phyloP scores from a whole-genome alignment of 2,797 vertebrate species.

The Danionella dracula region DNA sequence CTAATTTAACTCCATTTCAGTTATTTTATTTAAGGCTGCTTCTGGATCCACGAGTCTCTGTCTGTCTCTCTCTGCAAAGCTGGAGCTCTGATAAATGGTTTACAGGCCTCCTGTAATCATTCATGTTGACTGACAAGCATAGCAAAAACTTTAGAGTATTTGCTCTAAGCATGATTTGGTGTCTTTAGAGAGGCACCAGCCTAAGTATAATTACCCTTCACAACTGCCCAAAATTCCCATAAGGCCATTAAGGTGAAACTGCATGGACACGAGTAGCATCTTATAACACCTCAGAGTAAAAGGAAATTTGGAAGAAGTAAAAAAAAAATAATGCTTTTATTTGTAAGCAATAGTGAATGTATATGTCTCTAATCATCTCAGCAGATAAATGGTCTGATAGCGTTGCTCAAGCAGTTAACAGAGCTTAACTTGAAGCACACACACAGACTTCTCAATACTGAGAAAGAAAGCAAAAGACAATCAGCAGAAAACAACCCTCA shows the following conservation, averaged over 20 bases:
- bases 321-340: no score
- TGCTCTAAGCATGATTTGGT: constrained; percentile 51
- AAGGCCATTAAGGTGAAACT: constrained; percentile 10
- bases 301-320: background rate
- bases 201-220: constrained; percentile 37
- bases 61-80: no score
- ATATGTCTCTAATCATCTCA: no score
- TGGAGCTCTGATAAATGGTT: no score
- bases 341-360: no score
- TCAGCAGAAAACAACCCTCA: constrained; percentile 30
- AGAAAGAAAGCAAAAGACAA: background rate
- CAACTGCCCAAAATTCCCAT: background rate
- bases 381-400: no score
- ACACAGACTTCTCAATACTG: background rate
- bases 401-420: background rate
- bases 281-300: background rate
- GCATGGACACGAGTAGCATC: background rate
- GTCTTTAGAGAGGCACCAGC: constrained; percentile 42
- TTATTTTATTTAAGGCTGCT: no score
- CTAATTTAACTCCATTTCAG: no score
- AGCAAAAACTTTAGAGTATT: constrained; percentile 43
- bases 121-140: constrained; percentile 51
- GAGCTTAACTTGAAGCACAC: background rate
- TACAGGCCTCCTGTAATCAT: constrained; percentile 17
- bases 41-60: no score